These are phyloP conservation scores for Hemiscyllium ocellatum DNA, from an alignment of 2,113 vertebrate species.

Conservation along the genomic window DNA sequence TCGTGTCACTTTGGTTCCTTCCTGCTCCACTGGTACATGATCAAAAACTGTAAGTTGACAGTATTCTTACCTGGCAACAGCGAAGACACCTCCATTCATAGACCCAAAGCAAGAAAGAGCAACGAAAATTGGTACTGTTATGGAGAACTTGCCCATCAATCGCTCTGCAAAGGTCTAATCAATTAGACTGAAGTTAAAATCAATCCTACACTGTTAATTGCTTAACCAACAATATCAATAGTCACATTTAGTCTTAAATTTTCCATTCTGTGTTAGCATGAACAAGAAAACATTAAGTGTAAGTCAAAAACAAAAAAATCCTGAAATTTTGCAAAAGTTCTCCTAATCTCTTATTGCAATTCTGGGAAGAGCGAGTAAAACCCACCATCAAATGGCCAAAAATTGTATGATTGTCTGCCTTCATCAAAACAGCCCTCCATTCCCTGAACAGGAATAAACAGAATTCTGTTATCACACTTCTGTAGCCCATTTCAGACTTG, in stretches of 20 bases:
- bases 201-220: neutral
- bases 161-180: conserved; percentile 83
- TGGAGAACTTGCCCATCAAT: conserved; percentile 77
- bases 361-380: neutral
- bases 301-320: conserved; percentile 40
- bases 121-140: conserved; percentile 81
- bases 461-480: neutral
- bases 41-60: conserved; percentile 37
- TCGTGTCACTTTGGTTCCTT: neutral
- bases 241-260: neutral
- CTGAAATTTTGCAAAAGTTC: neutral
- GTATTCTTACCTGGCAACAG: conserved; percentile 76
- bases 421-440: neutral
- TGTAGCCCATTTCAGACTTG: neutral
- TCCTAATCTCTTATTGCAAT: neutral
- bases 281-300: conserved; percentile 40
- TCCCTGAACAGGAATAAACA: neutral
- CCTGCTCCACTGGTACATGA: conserved; percentile 5
- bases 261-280: neutral
- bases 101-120: conserved; percentile 90
- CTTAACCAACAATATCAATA: neutral
- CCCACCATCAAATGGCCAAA: neutral
- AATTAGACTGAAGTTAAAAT: conserved; percentile 40
- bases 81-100: conserved; percentile 86
- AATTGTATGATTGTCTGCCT: neutral